These are phyloP conservation scores for Perodicticus potto DNA, from an alignment of 2,797 vertebrate species.

Conservation along the genomic window DNA sequence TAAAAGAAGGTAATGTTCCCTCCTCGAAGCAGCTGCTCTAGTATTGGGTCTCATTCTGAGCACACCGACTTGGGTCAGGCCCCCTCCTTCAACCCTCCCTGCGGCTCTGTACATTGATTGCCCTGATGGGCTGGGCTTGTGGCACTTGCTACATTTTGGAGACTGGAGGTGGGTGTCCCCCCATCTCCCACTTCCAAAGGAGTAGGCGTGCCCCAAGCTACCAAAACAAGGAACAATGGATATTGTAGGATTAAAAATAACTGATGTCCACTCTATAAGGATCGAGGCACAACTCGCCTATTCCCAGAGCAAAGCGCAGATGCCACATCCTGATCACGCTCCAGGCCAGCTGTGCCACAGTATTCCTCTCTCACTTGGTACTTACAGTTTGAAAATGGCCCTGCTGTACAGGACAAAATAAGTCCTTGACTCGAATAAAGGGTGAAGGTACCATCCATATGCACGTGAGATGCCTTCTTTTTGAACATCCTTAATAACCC, in stretches of 20 bases:
- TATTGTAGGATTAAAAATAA: background rate
- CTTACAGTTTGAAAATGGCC: background rate
- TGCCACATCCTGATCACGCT: background rate
- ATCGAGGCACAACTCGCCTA: background rate
- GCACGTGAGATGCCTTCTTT: background rate
- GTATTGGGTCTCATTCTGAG: background rate
- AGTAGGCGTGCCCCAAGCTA: background rate
- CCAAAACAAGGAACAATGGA: background rate
- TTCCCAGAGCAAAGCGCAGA: background rate
- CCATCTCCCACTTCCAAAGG: background rate
- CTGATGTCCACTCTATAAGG: background rate
- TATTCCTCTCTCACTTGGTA: background rate
- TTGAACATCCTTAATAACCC: constrained; percentile 27
- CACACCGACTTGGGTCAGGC: background rate
- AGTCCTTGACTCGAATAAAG: background rate
- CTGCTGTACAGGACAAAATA: background rate
- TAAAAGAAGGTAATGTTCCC: background rate
- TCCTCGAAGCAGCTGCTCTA: background rate
- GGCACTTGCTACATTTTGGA: background rate
- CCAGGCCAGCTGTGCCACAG: background rate
- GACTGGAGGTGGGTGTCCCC: no score
- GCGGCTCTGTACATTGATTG: background rate
- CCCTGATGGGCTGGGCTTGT: background rate
- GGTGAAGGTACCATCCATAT: constrained; percentile 3
- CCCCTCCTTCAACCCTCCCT: background rate